These are phyloP conservation scores for Ephestia elutella DNA, from an alignment of 1,140 invertebrate species.

Conservation along the genomic window DNA sequence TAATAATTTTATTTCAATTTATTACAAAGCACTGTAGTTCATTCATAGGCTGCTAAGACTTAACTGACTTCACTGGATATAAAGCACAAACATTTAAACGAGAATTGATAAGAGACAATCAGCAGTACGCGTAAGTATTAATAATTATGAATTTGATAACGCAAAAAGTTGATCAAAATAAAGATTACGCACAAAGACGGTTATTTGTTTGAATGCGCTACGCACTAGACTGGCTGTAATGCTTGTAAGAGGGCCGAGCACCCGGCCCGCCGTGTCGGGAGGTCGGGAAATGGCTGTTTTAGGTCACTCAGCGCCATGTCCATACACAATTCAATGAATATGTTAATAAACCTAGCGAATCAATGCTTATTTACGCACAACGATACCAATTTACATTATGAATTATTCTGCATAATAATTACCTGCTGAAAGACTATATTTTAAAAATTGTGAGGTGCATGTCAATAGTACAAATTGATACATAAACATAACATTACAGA, in stretches of 20 bases:
- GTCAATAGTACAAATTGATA: background rate
- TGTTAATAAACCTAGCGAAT: slow-evolving; percentile 47
- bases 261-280: slow-evolving; percentile 16
- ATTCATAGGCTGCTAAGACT: slow-evolving; percentile 42
- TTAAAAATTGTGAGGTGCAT: background rate
- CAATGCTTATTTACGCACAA: slow-evolving; percentile 43
- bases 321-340: slow-evolving; percentile 58
- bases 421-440: background rate
- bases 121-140: slow-evolving; percentile 43
- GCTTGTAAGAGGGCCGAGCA: too few species aligned
- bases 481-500: too few species aligned
- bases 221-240: slow-evolving; percentile 20
- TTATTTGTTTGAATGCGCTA: slow-evolving; percentile 8
- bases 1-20: slow-evolving; percentile 18
- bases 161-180: slow-evolving; percentile 54
- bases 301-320: slow-evolving; percentile 39
- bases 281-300: slow-evolving; percentile 46
- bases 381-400: slow-evolving; percentile 41
- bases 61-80: slow-evolving; percentile 62
- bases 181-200: slow-evolving; percentile 41
- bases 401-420: slow-evolving; percentile 35
- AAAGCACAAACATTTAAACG: slow-evolving; percentile 67
- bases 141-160: slow-evolving; percentile 60
- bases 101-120: slow-evolving; percentile 57
- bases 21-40: slow-evolving; percentile 5